phyloP scores from a whole-genome alignment of 2,797 vertebrate species.

The Rhinella marina region DNA sequence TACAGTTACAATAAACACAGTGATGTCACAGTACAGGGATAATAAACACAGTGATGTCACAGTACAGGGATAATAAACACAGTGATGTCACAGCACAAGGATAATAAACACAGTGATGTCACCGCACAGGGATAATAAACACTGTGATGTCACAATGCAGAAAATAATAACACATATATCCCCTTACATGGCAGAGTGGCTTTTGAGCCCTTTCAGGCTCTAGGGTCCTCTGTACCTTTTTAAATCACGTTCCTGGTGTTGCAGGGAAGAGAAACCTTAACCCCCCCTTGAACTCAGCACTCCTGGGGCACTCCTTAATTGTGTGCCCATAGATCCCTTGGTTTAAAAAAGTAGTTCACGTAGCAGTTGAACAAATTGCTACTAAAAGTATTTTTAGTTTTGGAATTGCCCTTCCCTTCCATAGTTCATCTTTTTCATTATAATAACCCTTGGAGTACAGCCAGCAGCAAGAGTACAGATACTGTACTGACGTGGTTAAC shows the following conservation, averaged over 20 bases:
- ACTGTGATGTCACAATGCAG: too few relatives aligned
- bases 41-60: too few relatives aligned
- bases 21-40: background rate
- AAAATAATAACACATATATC: too few relatives aligned
- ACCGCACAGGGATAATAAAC: too few relatives aligned
- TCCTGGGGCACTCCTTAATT: background rate
- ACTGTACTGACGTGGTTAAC: background rate
- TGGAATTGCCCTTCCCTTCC: slow-evolving; percentile 12
- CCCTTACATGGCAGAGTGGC: background rate
- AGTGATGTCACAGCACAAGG: too few relatives aligned
- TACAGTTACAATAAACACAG: background rate
- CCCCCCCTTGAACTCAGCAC: background rate
- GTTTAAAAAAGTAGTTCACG: background rate
- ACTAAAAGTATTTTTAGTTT: slow-evolving; percentile 5
- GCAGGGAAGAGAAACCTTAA: background rate
- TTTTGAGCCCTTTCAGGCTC: background rate
- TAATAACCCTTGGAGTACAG: background rate
- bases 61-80: too few relatives aligned
- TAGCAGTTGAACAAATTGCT: background rate
- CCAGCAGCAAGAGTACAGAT: background rate
- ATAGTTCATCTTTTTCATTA: slow-evolving; percentile 19
- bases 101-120: too few relatives aligned
- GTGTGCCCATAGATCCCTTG: background rate
- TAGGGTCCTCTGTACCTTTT: background rate
- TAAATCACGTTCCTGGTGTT: background rate